phyloP scores from a whole-genome alignment of 2,113 vertebrate genomes.

The Microcebus griseorufus region DNA sequence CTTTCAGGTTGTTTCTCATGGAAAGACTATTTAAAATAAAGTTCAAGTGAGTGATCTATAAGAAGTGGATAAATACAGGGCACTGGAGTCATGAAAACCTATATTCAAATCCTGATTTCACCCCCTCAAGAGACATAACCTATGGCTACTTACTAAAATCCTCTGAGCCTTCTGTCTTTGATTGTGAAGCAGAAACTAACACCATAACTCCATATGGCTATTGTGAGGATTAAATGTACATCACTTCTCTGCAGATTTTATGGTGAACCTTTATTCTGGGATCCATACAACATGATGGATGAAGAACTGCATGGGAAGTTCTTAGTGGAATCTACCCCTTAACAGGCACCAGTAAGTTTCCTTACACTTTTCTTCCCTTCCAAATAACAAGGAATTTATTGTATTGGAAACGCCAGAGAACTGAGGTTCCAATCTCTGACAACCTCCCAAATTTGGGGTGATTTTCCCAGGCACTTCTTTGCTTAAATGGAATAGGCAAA shows the following conservation, averaged over 20 bases:
- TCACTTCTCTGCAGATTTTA: not conserved
- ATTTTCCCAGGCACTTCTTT: conserved; percentile 14
- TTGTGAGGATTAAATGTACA: not conserved
- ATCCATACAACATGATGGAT: not conserved
- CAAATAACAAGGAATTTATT: not conserved
- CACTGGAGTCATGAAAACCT: not conserved
- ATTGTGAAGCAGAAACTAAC: not conserved
- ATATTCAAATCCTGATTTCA: not conserved
- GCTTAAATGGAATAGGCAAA: not conserved
- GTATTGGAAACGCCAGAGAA: not conserved
- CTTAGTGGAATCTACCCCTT: not conserved
- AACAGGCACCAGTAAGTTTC: not conserved
- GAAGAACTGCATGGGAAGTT: not conserved
- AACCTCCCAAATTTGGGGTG: not conserved
- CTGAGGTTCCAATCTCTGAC: not conserved
- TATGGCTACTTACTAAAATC: not conserved
- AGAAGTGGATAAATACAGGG: not conserved
- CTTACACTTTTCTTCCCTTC: not conserved
- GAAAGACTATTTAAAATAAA: conserved; percentile 4
- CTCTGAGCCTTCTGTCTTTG: not conserved
- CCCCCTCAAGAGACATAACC: not conserved
- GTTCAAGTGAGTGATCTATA: not conserved
- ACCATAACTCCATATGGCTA: not conserved
- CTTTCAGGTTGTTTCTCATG: not conserved
- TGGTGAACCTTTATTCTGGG: not conserved